A percentile compares a stretch with the other conserved stretches of the same genome.
These are phyloP conservation scores for Drosophila paulistorum DNA, from an alignment of 1,140 invertebrate genomes.

Conservation along the genomic window DNA sequence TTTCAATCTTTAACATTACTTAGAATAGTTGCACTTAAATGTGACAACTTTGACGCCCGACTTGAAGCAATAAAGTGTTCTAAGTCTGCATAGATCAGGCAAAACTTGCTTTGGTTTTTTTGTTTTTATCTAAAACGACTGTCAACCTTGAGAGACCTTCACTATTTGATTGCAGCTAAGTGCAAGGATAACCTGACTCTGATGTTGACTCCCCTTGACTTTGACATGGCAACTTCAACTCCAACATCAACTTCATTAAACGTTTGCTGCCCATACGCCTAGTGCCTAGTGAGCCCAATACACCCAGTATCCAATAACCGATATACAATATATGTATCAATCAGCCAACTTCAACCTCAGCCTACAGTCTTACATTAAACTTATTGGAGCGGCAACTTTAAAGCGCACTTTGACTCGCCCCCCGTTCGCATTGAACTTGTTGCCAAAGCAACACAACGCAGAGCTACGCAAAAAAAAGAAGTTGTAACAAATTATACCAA, in stretches of 20 bases:
- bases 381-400: slow-evolving; percentile 75
- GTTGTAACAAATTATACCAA: slow-evolving; percentile 61
- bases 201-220: slow-evolving; percentile 67
- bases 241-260: slow-evolving; percentile 51
- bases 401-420: slow-evolving; percentile 58
- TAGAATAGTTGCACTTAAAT: neutral
- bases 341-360: slow-evolving; percentile 8
- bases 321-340: slow-evolving; percentile 11
- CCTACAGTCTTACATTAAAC: slow-evolving; percentile 17
- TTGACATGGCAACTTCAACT: slow-evolving; percentile 70
- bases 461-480: neutral
- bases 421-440: slow-evolving; percentile 71
- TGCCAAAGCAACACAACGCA: slow-evolving; percentile 44
- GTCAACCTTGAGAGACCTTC: slow-evolving; percentile 62
- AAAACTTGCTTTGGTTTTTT: neutral
- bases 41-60: neutral
- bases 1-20: neutral
- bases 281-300: slow-evolving; percentile 8
- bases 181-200: slow-evolving; percentile 69
- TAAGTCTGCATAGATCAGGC: neutral
- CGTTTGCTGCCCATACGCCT: slow-evolving; percentile 21
- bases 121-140: slow-evolving; percentile 11
- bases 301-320: too few species aligned
- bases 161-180: slow-evolving; percentile 60
- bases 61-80: neutral